Percentiles rank a stretch among this genome's conserved stretches.
Evolutionary conservation across 2,797 vertebrate species (phyloP).

Genomic region (Distichodus sexfasciatus): DNA sequence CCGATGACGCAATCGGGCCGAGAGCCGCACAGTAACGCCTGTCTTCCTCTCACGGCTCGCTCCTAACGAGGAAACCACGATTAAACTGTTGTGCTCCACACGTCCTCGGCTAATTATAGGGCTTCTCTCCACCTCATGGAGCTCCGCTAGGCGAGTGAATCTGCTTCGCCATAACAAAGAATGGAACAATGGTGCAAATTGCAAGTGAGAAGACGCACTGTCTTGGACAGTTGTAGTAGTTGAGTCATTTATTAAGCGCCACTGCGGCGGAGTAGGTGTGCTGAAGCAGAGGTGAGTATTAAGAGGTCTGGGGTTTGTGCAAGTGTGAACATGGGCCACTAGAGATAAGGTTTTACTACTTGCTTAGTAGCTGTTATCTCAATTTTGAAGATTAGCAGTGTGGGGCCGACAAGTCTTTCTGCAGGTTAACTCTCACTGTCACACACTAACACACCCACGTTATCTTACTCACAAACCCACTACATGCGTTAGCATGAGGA

Average conservation of each 20-base stretch:
- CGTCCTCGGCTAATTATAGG: conserved; percentile 29
- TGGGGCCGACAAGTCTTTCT: background rate
- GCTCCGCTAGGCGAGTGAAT: conserved; percentile 19
- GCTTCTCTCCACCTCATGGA: conserved; percentile 10
- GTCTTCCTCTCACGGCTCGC: conserved; percentile 5
- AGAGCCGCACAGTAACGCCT: conserved; percentile 17
- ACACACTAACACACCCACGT: conserved; percentile 8
- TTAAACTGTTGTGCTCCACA: conserved; percentile 12
- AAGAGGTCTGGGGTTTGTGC: background rate
- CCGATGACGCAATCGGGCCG: conserved; percentile 26
- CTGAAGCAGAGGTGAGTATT: background rate
- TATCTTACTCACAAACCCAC: background rate
- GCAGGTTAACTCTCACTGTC: background rate
- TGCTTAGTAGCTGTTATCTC: conserved; percentile 38
- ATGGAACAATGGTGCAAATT: background rate
- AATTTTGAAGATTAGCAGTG: conserved; percentile 13
- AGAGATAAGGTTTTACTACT: conserved; percentile 41
- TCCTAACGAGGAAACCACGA: conserved; percentile 30
- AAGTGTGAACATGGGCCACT: conserved; percentile 12
- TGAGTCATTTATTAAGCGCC: background rate
- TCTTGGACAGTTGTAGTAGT: too few species aligned
- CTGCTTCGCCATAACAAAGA: background rate
- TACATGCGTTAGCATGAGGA: too few species aligned
- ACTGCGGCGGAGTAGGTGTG: too few species aligned
- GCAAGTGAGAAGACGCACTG: too few species aligned